Base-by-base conservation (phyloP, 2,113 vertebrate species). In the Laterallus jamaicensis region DNA sequence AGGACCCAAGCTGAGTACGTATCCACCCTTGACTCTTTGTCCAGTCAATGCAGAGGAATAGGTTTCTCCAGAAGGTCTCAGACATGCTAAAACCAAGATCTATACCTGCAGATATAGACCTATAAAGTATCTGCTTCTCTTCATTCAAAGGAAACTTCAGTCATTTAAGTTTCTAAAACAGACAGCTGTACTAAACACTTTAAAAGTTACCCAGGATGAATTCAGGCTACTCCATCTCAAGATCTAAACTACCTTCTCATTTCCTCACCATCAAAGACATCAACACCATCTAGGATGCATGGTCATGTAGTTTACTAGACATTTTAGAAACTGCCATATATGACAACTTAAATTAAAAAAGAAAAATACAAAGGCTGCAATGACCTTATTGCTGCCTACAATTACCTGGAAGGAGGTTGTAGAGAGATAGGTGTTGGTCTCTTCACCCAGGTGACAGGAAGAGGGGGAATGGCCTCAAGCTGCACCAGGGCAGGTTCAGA, bases 211-310 rank as follows among this genome's bases (percentile, higher is more conserved):
- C 29, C 44, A 13, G 28, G 9, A 83, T 59, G 5, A 94, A 95
- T 90, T 90, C n/a, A 92, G 15, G 37, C 11, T 88, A 44, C 19
- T 44, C 37, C 37, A 67, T 77, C n/a, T 58, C 28, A 83, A 56
- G 37, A 90, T 37, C 70, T 26, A 84, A 76, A 85, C 35, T 56
- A 66, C 26, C 14, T 50, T 56, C 13, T 92, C 35, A 59, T 90
- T 63, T 90, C 76, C 47, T 83, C 59, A 93, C 37, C 40, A 60
- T 87, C 74, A 91, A 76, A 93, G 63, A 58, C 50, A 70, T 68
- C 20, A 88, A 56, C 37, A 86, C 9, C 77, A 92, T 78, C 64
- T 88, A 90, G 56, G 67, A 75, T 4, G 3, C 52, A 12, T 44
- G 60, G 82, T 64, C 24, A 44, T 40, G 42, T 44, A 64, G 54